These are phyloP conservation scores for Aradus depressus DNA, from an alignment of 2,888 invertebrate genomes.

Conservation along the genomic window DNA sequence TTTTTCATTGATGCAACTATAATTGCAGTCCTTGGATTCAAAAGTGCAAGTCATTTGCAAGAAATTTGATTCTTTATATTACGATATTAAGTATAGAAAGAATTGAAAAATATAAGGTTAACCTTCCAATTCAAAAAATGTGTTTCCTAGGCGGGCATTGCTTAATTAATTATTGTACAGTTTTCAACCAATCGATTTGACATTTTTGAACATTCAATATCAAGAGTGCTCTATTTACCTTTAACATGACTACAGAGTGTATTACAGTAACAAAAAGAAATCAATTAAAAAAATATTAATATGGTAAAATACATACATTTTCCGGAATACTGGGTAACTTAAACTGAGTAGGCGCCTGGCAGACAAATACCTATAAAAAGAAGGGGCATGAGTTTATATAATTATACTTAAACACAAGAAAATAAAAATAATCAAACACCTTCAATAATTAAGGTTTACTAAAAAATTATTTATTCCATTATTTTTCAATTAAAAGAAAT, in stretches of 20 bases:
- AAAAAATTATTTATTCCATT: too few species aligned
- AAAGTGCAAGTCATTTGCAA: too few species aligned
- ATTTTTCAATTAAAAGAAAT: too few species aligned
- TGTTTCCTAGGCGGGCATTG: too few species aligned
- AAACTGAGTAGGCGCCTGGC: constrained; percentile 65
- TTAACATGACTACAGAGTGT: neutral
- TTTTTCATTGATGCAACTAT: too few species aligned
- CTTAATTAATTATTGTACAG: constrained; percentile 3
- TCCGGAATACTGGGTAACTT: constrained; percentile 89
- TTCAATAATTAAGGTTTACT: too few species aligned
- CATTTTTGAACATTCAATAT: constrained; percentile 3
- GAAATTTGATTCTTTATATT: too few species aligned
- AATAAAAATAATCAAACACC: neutral
- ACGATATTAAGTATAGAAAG: too few species aligned
- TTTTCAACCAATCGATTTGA: neutral
- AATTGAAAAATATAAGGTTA: too few species aligned
- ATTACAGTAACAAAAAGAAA: neutral
- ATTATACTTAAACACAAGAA: neutral
- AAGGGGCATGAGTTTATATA: constrained; percentile 37
- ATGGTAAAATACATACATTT: constrained; percentile 58
- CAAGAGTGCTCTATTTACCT: neutral
- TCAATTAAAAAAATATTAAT: neutral
- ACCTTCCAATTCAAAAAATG: too few species aligned
- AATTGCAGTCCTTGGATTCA: too few species aligned
- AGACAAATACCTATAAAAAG: constrained; percentile 62